Conservation (phyloP, 2,888 invertebrate species). For the Deroplatys truncata region DNA sequence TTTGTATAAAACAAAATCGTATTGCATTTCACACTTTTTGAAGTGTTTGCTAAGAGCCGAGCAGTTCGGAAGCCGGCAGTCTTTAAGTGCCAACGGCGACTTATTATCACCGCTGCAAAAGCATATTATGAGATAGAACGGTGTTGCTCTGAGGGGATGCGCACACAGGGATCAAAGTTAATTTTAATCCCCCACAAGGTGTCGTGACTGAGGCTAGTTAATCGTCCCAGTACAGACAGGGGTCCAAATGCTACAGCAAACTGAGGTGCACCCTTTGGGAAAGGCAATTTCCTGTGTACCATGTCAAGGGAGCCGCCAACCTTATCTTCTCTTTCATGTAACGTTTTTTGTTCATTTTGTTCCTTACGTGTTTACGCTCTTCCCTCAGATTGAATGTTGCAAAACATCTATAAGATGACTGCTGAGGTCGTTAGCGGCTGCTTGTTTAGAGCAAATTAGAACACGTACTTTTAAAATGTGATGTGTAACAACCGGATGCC, state of each 20-base stretch:
- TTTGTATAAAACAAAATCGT: no score
- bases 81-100: no score
- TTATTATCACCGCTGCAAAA: no score
- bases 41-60: no score
- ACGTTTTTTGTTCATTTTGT: background rate
- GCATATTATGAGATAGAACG: background rate
- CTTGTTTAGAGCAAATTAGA: no score
- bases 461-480: no score
- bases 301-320: background rate
- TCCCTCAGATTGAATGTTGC: background rate
- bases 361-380: background rate
- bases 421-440: no score
- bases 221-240: conserved; percentile 1
- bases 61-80: no score
- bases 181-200: background rate
- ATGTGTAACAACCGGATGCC: no score
- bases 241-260: background rate
- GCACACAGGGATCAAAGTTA: background rate
- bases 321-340: background rate
- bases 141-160: background rate
- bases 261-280: background rate
- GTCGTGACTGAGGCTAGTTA: background rate
- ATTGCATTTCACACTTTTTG: no score
- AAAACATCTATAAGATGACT: background rate
- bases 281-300: background rate